These are phyloP conservation scores for Eupithecia insigniata DNA, from an alignment of 2,888 invertebrate genomes.

Conservation along the genomic window DNA sequence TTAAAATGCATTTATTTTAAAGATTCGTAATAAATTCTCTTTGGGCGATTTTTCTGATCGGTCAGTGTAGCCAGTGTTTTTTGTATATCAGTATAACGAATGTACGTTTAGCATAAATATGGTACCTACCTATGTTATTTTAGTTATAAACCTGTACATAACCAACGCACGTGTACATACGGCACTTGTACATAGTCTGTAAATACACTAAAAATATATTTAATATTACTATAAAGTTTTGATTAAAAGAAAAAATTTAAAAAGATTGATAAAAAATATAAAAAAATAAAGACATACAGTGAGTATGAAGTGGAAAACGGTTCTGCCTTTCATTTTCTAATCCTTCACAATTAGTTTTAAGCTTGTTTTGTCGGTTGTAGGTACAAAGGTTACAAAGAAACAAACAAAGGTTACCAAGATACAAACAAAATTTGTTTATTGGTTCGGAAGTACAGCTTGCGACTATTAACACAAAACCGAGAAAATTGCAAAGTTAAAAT, in stretches of 20 bases:
- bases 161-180: slow-evolving; percentile 66
- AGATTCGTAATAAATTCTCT: slow-evolving; percentile 37
- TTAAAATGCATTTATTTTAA: slow-evolving; percentile 45
- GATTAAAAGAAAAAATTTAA: slow-evolving; percentile 79
- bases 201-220: slow-evolving; percentile 77
- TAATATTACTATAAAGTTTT: slow-evolving; percentile 79
- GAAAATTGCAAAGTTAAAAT: too few relatives aligned
- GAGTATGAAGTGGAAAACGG: slow-evolving; percentile 80
- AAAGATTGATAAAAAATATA: slow-evolving; percentile 72
- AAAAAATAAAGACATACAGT: slow-evolving; percentile 82
- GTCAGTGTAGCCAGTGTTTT: slow-evolving; percentile 47
- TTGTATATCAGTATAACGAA: slow-evolving; percentile 57
- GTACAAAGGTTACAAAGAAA: too few relatives aligned
- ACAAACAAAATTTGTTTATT: too few relatives aligned
- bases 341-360: neutral
- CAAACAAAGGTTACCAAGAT: too few relatives aligned
- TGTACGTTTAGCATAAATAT: slow-evolving; percentile 48
- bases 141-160: slow-evolving; percentile 46
- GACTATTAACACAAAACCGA: too few relatives aligned
- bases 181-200: slow-evolving; percentile 76
- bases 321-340: slow-evolving; percentile 67
- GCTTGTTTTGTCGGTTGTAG: neutral
- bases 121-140: slow-evolving; percentile 35
- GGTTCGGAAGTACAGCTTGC: too few relatives aligned
- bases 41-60: slow-evolving; percentile 42